Percentiles rank a stretch among this genome's conserved stretches.
phyloP scores from a whole-genome alignment of 2,113 vertebrate genomes.

The Rhegmatorhina hoffmannsi region DNA sequence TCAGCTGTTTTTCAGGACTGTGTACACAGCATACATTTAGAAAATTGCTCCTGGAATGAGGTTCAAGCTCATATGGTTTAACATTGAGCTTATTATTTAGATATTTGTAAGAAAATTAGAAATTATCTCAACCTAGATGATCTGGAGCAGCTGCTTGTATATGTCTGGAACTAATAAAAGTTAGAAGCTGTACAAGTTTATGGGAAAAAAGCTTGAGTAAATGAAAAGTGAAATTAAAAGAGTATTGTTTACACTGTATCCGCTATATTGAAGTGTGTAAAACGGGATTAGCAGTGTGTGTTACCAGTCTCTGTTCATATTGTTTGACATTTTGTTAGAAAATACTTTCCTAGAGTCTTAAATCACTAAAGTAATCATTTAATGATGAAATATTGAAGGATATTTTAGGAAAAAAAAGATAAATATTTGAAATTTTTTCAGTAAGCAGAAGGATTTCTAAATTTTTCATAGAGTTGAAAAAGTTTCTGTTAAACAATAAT shows the following conservation, averaged over 20 bases:
- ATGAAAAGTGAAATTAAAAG: constrained; percentile 42
- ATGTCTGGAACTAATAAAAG: neutral
- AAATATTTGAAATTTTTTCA: neutral
- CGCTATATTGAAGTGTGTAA: constrained; percentile 17
- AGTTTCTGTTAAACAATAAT: neutral
- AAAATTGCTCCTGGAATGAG: constrained; percentile 25
- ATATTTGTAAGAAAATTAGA: neutral
- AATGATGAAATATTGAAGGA: neutral
- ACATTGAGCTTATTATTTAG: neutral
- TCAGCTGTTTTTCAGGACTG: neutral
- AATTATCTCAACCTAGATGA: neutral
- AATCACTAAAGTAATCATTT: constrained; percentile 16
- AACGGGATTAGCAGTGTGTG: constrained; percentile 16
- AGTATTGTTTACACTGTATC: constrained; percentile 15
- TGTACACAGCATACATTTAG: neutral
- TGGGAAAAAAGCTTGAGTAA: neutral
- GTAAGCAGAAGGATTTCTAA: neutral
- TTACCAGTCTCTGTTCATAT: constrained; percentile 6
- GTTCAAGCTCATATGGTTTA: neutral
- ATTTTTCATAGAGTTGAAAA: neutral
- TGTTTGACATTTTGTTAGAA: constrained; percentile 34
- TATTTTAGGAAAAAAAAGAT: neutral
- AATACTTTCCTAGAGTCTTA: constrained; percentile 7
- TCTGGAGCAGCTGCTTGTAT: neutral
- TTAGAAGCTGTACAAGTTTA: neutral